Percentiles rank a stretch among this genome's conserved stretches.
Evolutionary conservation across 2,797 vertebrate species (phyloP).

Genomic region (Petrocephalus schoutedeni): DNA sequence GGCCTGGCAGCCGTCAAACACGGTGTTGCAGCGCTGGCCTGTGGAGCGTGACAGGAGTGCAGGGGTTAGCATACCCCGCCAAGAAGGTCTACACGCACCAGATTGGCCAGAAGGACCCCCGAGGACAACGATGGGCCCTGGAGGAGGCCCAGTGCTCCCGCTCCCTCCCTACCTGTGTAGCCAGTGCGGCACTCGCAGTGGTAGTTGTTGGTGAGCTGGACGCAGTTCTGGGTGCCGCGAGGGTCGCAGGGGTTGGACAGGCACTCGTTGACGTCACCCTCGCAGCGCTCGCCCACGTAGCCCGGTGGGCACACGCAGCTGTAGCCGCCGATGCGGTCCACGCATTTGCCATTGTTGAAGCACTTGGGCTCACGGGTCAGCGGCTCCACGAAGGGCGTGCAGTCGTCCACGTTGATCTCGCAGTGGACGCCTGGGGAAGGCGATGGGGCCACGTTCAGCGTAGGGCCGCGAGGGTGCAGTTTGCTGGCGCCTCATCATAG

Average conservation of each 20-base stretch:
- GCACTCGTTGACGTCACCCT: conserved; percentile 95
- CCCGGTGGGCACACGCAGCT: conserved; percentile 83
- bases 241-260: conserved; percentile 90
- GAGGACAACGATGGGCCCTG: too few species aligned
- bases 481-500: background rate
- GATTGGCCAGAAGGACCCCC: background rate
- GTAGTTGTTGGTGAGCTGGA: conserved; percentile 91
- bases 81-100: background rate
- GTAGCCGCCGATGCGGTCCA: conserved; percentile 89
- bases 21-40: conserved; percentile 83
- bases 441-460: background rate
- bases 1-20: conserved; percentile 84
- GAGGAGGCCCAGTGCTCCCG: background rate
- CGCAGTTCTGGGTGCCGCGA: conserved; percentile 87
- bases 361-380: conserved; percentile 84
- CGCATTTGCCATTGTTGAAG: conserved; percentile 88
- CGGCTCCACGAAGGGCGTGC: conserved; percentile 75
- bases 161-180: conserved; percentile 70
- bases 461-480: background rate
- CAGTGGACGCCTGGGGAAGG: conserved; percentile 80
- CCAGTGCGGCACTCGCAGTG: conserved; percentile 89
- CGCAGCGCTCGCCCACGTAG: conserved; percentile 92
- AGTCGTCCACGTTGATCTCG: conserved; percentile 95
- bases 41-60: background rate
- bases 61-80: background rate